Percentiles rank a stretch among this genome's conserved stretches.
These are phyloP conservation scores for Rhinogobio ventralis DNA, from an alignment of 2,797 vertebrate species.

Conservation along the genomic window DNA sequence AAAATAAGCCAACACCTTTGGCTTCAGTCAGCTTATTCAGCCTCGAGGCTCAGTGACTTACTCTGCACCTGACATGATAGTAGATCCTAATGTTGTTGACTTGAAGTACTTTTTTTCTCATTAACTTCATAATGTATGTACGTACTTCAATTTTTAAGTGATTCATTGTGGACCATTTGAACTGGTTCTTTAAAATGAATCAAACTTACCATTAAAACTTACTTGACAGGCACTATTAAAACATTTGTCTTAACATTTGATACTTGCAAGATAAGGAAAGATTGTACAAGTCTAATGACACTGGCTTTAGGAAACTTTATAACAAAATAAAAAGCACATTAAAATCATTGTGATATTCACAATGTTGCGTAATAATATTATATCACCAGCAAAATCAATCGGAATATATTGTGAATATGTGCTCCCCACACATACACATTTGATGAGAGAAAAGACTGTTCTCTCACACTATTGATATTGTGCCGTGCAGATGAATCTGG, in stretches of 20 bases:
- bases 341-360: background rate
- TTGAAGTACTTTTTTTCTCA: background rate
- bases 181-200: background rate
- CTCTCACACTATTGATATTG: conserved; percentile 4
- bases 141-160: background rate
- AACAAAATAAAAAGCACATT: background rate
- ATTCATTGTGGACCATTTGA: background rate
- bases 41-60: background rate
- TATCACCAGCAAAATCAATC: background rate
- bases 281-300: background rate
- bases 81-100: background rate
- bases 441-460: background rate
- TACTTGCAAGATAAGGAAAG: background rate
- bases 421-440: background rate
- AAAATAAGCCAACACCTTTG: background rate
- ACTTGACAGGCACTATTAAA: background rate
- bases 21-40: background rate
- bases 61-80: background rate
- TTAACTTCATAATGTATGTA: background rate
- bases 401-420: background rate
- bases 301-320: background rate
- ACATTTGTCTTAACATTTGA: background rate
- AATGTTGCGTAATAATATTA: background rate
- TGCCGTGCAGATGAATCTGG: background rate
- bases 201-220: background rate